A percentile compares a stretch with the other conserved stretches of the same genome.
These are phyloP conservation scores for Ormia ochracea DNA, from an alignment of 2,888 invertebrate genomes.

Conservation along the genomic window DNA sequence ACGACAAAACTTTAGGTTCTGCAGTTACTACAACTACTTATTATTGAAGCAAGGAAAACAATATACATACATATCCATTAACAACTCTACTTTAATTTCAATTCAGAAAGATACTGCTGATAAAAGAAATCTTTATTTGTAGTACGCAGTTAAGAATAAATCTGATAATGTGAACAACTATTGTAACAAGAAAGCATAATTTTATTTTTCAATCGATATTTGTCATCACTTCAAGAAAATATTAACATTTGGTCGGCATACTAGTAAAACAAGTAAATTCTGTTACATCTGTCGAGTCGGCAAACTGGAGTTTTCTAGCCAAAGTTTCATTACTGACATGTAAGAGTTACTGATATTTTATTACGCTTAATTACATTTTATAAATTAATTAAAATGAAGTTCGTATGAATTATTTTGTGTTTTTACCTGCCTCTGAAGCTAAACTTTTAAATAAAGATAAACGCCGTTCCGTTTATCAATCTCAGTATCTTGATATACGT, in stretches of 20 bases:
- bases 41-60: background rate
- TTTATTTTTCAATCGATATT: slow-evolving; percentile 32
- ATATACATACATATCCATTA: background rate
- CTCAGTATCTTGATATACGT: slow-evolving; percentile 70
- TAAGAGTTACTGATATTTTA: slow-evolving; percentile 33
- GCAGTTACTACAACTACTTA: background rate
- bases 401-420: slow-evolving; percentile 70
- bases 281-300: background rate
- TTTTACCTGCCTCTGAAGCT: slow-evolving; percentile 70
- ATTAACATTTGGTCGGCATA: too few species aligned
- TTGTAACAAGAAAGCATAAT: background rate
- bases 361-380: background rate
- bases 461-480: slow-evolving; percentile 69
- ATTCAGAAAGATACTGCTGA: background rate
- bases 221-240: too few species aligned
- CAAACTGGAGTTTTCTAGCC: background rate
- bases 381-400: background rate
- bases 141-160: background rate
- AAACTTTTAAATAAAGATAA: slow-evolving; percentile 61
- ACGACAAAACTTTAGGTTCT: slow-evolving; percentile 13
- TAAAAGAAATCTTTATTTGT: background rate
- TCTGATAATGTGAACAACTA: slow-evolving; percentile 5
- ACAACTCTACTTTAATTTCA: background rate
- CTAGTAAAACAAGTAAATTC: background rate
- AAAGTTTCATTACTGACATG: slow-evolving; percentile 15